A percentile compares a stretch with the other conserved stretches of the same genome.
These are phyloP conservation scores for Sphaerophoria rueppellii DNA, from an alignment of 2,888 invertebrate species.

Conservation along the genomic window DNA sequence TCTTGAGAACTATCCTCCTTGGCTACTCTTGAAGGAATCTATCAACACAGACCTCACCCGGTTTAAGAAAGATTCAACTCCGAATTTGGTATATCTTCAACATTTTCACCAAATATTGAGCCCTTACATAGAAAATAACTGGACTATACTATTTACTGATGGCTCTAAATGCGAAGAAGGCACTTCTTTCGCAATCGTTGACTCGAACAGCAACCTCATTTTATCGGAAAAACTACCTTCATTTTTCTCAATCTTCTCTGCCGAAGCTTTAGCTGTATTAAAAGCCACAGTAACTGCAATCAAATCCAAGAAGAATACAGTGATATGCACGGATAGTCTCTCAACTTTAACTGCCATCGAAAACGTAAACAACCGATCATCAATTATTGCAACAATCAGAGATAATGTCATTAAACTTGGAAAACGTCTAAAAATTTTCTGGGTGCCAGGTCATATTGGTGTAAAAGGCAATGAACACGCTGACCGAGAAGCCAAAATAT, in stretches of 20 bases:
- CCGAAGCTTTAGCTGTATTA: background rate
- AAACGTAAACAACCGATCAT: constrained; percentile 5
- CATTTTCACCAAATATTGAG: background rate
- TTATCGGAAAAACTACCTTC: background rate
- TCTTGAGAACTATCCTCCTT: background rate
- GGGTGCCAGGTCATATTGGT: background rate
- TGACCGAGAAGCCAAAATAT: too few relatives aligned
- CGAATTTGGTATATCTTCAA: background rate
- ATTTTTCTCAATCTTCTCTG: background rate
- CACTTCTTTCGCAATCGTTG: background rate
- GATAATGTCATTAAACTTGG: constrained; percentile 6
- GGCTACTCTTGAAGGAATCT: background rate
- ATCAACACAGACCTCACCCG: background rate
- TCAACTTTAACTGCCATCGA: constrained; percentile 5
- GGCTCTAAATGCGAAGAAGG: constrained; percentile 4
- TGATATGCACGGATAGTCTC: constrained; percentile 2
- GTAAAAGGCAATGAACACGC: too few relatives aligned
- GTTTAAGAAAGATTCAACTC: constrained; percentile 5
- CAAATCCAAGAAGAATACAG: background rate
- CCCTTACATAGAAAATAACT: background rate
- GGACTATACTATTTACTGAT: background rate
- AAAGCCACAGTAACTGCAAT: background rate
- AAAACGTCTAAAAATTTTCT: background rate
- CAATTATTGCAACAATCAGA: background rate
- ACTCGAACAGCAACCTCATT: background rate